Percentiles rank a stretch among this genome's conserved stretches.
Evolutionary conservation across 1,140 invertebrate genomes (phyloP).

Genomic region (Bradysia coprophila): DNA sequence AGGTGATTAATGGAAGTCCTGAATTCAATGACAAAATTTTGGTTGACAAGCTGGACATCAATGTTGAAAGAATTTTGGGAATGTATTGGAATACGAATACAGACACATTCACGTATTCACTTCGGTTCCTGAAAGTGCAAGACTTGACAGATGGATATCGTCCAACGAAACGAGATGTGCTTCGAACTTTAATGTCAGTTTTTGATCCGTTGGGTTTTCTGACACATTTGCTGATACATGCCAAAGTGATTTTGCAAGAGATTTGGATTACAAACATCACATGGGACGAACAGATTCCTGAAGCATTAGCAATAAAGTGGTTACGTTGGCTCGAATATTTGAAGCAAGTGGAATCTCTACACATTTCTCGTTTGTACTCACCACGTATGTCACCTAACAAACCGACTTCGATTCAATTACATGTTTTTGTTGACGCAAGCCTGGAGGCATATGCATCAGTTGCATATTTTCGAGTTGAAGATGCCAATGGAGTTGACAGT

Average conservation of each 20-base stretch:
- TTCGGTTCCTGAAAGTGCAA: constrained; percentile 5
- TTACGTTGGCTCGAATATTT: constrained; percentile 5
- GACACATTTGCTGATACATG: constrained; percentile 5
- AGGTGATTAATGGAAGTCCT: not conserved
- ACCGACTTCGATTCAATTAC: not conserved
- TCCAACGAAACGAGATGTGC: constrained; percentile 5
- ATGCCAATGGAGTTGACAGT: not conserved
- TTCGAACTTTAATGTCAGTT: constrained; percentile 10
- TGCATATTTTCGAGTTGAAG: constrained; percentile 2
- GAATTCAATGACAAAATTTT: not conserved
- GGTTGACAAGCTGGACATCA: not conserved
- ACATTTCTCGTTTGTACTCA: constrained; percentile 9
- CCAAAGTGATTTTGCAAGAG: constrained; percentile 9
- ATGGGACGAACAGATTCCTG: constrained; percentile 8
- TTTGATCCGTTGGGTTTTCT: constrained; percentile 12
- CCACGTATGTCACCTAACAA: not conserved
- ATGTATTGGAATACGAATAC: constrained; percentile 3
- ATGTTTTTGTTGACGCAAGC: constrained; percentile 6
- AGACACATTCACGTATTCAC: constrained; percentile 6
- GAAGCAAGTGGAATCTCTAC: constrained; percentile 7
- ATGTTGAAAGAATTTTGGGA: constrained; percentile 4
- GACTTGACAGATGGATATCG: constrained; percentile 4
- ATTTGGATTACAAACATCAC: constrained; percentile 7
- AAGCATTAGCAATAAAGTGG: constrained; percentile 3
- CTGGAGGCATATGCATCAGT: not conserved